A percentile compares a stretch with the other conserved stretches of the same genome.
These are phyloP conservation scores for Amphiprion percula DNA, from an alignment of 2,113 vertebrate genomes.

Conservation along the genomic window DNA sequence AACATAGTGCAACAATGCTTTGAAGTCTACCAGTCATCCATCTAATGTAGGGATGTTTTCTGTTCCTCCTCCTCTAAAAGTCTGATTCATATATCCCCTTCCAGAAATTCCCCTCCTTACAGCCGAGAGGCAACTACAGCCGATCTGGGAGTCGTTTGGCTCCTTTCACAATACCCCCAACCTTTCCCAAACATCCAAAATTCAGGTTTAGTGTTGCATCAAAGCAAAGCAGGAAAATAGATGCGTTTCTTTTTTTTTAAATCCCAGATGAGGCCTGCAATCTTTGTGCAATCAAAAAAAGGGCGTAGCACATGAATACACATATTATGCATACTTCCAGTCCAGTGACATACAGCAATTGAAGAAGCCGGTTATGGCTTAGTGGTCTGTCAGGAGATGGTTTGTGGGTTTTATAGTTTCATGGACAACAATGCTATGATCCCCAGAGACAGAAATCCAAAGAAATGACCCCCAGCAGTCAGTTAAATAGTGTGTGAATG, in stretches of 20 bases:
- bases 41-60: slow-evolving; percentile 75
- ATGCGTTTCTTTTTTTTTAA: not conserved
- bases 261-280: slow-evolving; percentile 52
- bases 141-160: slow-evolving; percentile 63
- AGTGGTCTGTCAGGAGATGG: slow-evolving; percentile 62
- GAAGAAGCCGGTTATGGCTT: slow-evolving; percentile 46
- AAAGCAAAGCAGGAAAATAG: slow-evolving; percentile 66
- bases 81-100: slow-evolving; percentile 73
- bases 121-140: slow-evolving; percentile 47
- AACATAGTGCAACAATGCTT: slow-evolving; percentile 76
- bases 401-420: slow-evolving; percentile 36
- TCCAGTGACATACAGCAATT: slow-evolving; percentile 32
- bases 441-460: slow-evolving; percentile 39
- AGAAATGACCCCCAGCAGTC: slow-evolving; percentile 38
- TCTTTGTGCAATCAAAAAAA: slow-evolving; percentile 54
- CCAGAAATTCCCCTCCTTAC: slow-evolving; percentile 38
- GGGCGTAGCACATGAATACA: slow-evolving; percentile 41
- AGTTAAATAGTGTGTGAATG: slow-evolving; percentile 35
- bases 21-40: slow-evolving; percentile 78
- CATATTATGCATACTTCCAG: not conserved
- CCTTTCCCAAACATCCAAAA: slow-evolving; percentile 59
- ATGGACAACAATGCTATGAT: slow-evolving; percentile 52
- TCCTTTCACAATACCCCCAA: slow-evolving; percentile 45
- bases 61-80: slow-evolving; percentile 68
- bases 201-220: slow-evolving; percentile 68